Evolutionary conservation across 1,140 invertebrate species (phyloP).

Genomic region (Eumeta japonica): DNA sequence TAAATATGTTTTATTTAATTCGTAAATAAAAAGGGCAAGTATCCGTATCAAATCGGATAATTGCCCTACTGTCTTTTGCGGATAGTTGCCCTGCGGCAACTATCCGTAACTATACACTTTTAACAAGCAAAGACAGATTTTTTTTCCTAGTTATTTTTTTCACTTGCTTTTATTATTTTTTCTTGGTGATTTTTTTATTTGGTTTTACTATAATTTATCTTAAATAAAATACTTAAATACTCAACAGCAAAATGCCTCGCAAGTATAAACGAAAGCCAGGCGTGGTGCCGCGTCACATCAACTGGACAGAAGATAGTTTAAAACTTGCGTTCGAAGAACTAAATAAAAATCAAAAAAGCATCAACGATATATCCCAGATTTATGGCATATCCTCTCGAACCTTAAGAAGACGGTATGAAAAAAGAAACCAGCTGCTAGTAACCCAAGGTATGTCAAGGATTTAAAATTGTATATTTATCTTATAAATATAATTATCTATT

Average conservation of each 20-base stretch:
- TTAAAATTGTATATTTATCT: slow-evolving; percentile 9
- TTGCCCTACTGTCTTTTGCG: slow-evolving; percentile 11
- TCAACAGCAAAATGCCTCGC: slow-evolving; percentile 64
- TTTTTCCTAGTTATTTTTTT: background rate
- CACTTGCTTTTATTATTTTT: slow-evolving; percentile 2
- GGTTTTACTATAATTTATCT: slow-evolving; percentile 65
- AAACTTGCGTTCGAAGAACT: slow-evolving; percentile 19
- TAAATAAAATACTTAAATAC: no score
- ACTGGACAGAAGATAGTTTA: slow-evolving; percentile 20
- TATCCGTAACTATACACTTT: slow-evolving; percentile 1
- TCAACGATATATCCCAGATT: slow-evolving; percentile 16
- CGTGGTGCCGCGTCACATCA: slow-evolving; percentile 14
- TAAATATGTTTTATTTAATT: slow-evolving; percentile 10
- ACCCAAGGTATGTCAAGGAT: slow-evolving; percentile 10
- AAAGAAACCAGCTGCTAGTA: slow-evolving; percentile 10
- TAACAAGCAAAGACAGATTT: background rate
- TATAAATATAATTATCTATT: slow-evolving; percentile 5
- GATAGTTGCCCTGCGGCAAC: slow-evolving; percentile 10
- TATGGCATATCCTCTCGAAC: slow-evolving; percentile 19
- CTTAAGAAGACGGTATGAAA: slow-evolving; percentile 17
- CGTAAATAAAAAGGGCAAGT: slow-evolving; percentile 15
- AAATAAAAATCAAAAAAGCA: slow-evolving; percentile 14
- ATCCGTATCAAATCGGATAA: slow-evolving; percentile 19
- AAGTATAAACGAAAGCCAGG: slow-evolving; percentile 51
- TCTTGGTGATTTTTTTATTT: slow-evolving; percentile 1